Evolutionary conservation across 2,888 invertebrate genomes (phyloP).

Genomic region (Amiota minor): DNA sequence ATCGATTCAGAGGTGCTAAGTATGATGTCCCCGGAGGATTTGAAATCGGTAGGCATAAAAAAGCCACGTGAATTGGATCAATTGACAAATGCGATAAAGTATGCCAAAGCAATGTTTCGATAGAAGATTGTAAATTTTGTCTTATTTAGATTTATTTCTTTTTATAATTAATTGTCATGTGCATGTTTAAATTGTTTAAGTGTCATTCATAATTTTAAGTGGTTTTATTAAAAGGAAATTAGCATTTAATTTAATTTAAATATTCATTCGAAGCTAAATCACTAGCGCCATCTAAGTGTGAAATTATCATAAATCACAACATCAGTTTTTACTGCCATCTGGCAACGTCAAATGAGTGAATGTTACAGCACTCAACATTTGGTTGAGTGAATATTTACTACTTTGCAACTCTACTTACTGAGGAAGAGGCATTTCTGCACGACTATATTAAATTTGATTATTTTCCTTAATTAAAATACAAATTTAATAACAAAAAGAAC

Average conservation of each 20-base stretch:
- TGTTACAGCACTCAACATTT: conserved; percentile 5
- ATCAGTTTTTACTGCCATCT: too few species aligned
- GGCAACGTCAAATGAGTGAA: too few species aligned
- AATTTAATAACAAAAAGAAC: background rate
- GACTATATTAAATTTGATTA: conserved; percentile 13
- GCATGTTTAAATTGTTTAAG: conserved; percentile 27
- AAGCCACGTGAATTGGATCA: conserved; percentile 54
- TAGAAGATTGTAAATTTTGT: conserved; percentile 3
- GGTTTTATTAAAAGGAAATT: too few species aligned
- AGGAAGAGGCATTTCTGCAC: conserved; percentile 19
- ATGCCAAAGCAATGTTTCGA: conserved; percentile 51
- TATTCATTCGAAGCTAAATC: too few species aligned
- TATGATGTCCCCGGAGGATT: conserved; percentile 54
- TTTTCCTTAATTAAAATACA: background rate
- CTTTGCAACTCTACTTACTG: conserved; percentile 7
- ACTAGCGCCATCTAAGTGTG: too few species aligned
- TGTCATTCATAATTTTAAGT: conserved; percentile 2
- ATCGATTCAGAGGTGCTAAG: conserved; percentile 59
- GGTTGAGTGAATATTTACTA: background rate
- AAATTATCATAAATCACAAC: too few species aligned
- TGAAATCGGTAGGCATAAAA: conserved; percentile 57
- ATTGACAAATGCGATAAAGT: conserved; percentile 48
- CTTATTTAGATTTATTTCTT: background rate
- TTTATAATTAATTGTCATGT: conserved; percentile 19
- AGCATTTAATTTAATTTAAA: too few species aligned